Evolutionary conservation across 2,797 vertebrate species (phyloP), one percentile per base, ranked within the genome.

Genomic region (Rachycentron canadum): DNA sequence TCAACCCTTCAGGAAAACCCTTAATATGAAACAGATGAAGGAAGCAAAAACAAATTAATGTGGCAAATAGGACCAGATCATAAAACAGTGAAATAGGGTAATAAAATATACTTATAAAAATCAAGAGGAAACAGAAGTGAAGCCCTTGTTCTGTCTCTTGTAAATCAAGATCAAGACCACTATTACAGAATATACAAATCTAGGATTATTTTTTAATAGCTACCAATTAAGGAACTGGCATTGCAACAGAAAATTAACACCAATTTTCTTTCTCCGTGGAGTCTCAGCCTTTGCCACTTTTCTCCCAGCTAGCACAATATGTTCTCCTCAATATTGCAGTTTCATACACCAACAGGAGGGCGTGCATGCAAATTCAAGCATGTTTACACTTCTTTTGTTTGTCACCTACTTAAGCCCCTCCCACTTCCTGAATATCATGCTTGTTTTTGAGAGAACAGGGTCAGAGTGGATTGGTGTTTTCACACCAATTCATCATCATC

Each of bases 371-470:
- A 76, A 87, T 66, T 32, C 76, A 84, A 72, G 72, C 59, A 53
- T 74, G 73, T 70, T 70, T 56, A 76, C 69, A 47, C 32, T 61
- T 68, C 58, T 69, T 61, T 52, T 21, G 36, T 58, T 36, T 26
- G 21, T 75, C 76, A 84, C 26, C 66, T 57, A 58, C 40, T 19
- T 25, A 60, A 56, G 80, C 72, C 21, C 68, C 84, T 79, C 88
- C 85, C 75, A n/a, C 38, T 85, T 82, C 89, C 73, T 81, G 63
- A 66, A 89, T 77, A 32, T 4, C 32, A 59, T 17, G 1, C 59
- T 78, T 76, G 17, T 0, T 69, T 82, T 59, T 34, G 1, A 75
- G 47, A 58, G n/a, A 69, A 43, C 7, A 0, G 58, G 62, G 72
- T 82, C 78, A 74, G 45, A 65, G 66, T 19, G 17, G n/a, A 25